Base-by-base conservation (phyloP, 64 coral and sea anemone species). In the Dendronephthya gigantea region DNA sequence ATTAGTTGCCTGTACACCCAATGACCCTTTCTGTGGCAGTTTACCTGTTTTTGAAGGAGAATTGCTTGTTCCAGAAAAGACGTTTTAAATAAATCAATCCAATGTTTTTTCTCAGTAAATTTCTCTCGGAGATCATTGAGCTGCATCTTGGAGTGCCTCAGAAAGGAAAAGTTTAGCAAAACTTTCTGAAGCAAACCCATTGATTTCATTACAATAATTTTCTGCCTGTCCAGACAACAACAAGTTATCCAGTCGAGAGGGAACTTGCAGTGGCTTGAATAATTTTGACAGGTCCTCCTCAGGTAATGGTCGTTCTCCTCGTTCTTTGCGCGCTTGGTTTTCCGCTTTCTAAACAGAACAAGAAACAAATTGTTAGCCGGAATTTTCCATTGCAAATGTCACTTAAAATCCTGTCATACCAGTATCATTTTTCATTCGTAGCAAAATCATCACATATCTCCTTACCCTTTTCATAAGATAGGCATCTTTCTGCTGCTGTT, bases 121-220 rank as follows among this genome's bases (percentile, higher is more conserved):
- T 62, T 62, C 5, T 23, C 0, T 9, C 1, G 25, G 19, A 62
- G 6, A n/a, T 62, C 25, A 62, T 27, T 62, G 12, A 15, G 2
- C n/a, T n/a, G n/a, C 36, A 19, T 89, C 91, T 84, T 98, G 95
- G 23, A 98, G 69, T 45, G 83, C 90, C 75, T 98, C 91, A 29
- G 95, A 87, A 87, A 98, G 92, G 68, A 98, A 98, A 29, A 98
- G 62, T 84, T 98, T 98, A 31, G 92, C 95, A 91, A 98, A 98
- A 50, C 95, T 98, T 81, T 98, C 92, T 27, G 95, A 93, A 5
- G 95, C 45, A 88, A 98, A 98, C 50, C 93, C 92, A 68, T 89
- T 93, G 35, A 93, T 72, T 87, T 93, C 92, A 38, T 93, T 68
- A 55, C 92, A 89, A 83, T 98, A 98, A 22, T 88, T 93, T 50